These are phyloP conservation scores for Eurystomus gularis DNA, from an alignment of 2,113 vertebrate genomes.

Conservation along the genomic window DNA sequence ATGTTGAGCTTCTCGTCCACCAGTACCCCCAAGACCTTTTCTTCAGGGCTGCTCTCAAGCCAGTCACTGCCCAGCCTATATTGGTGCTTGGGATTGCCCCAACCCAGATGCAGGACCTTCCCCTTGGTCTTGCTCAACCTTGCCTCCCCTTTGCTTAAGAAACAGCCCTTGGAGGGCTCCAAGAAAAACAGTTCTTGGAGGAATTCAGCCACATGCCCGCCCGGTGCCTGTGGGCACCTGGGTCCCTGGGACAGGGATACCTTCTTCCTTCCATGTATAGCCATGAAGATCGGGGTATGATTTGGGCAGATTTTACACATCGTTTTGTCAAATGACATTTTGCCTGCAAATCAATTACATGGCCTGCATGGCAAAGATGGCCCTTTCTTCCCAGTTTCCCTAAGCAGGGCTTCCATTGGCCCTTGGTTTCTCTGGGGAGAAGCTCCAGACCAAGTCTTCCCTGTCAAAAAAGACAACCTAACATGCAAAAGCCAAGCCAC, in stretches of 20 bases:
- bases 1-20: too few relatives aligned
- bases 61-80: too few relatives aligned
- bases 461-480: neutral
- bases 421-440: neutral
- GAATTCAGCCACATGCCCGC: fast-evolving
- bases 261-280: neutral
- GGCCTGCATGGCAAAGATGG: fast-evolving
- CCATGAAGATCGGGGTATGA: fast-evolving
- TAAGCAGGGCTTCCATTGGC: neutral
- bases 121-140: neutral
- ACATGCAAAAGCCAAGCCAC: neutral
- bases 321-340: neutral
- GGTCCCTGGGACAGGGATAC: neutral
- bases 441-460: neutral
- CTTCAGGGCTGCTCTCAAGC: too few relatives aligned
- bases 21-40: too few relatives aligned
- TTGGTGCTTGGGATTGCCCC: too few relatives aligned
- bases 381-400: neutral
- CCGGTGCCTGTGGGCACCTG: too few relatives aligned
- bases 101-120: too few relatives aligned
- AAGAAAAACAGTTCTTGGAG: fast-evolving
- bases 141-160: neutral
- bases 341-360: neutral
- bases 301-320: neutral
- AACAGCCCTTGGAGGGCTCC: neutral